Evolutionary conservation across 2,797 vertebrate species (phyloP).

Genomic region (Rhodeus uyekii): DNA sequence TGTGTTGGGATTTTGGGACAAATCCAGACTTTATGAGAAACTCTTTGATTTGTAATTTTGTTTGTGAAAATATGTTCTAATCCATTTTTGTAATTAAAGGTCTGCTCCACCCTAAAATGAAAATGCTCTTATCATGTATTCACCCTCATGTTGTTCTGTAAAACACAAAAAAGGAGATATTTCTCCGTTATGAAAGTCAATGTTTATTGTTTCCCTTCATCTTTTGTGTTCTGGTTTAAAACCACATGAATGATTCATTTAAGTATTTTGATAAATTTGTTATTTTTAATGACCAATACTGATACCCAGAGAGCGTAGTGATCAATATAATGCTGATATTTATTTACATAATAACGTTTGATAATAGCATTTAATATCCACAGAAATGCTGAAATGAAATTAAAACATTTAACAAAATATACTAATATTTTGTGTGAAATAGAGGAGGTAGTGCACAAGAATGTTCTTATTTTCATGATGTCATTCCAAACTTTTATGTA

Average conservation of each 20-base stretch:
- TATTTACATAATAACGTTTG: background rate
- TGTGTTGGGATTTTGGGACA: too few species aligned
- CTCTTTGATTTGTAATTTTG: background rate
- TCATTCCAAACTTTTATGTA: background rate
- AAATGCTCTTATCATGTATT: background rate
- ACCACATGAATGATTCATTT: too few species aligned
- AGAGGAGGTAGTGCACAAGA: background rate
- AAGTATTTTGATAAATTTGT: background rate
- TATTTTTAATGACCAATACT: background rate
- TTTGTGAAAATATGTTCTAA: background rate
- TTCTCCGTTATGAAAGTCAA: background rate
- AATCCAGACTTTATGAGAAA: background rate
- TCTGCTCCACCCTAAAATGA: background rate
- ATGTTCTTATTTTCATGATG: background rate
- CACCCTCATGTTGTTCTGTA: background rate
- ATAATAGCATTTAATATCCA: background rate
- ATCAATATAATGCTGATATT: background rate
- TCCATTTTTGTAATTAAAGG: background rate
- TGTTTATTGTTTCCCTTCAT: background rate
- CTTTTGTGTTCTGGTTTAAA: background rate
- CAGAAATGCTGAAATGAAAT: background rate
- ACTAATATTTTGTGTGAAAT: background rate
- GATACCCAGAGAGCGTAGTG: background rate
- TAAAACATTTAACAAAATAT: background rate
- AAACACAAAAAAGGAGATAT: background rate